phyloP scores from a whole-genome alignment of 37 sponge, comb jelly and placozoan species.

The Beroe forskalii region DNA sequence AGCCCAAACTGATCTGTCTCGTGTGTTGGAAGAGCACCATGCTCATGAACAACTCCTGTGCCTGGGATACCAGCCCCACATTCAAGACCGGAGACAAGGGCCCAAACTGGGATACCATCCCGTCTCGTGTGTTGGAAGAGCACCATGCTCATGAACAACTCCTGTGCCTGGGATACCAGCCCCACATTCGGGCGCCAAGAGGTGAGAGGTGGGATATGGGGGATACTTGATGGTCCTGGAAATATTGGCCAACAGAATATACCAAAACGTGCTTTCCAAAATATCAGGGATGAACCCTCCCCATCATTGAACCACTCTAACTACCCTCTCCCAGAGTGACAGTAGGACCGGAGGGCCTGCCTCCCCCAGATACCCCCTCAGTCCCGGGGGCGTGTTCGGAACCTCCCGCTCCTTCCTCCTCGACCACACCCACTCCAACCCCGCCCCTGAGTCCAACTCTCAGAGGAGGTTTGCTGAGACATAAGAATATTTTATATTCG shows the following conservation, averaged over 20 bases:
- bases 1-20: slow-evolving; percentile 11
- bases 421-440: neutral
- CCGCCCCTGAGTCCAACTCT: neutral
- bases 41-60: slow-evolving; percentile 51
- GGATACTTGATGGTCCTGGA: too few species aligned
- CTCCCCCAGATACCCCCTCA: neutral
- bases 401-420: slow-evolving; percentile 9
- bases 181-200: neutral
- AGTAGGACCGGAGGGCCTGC: neutral
- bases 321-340: neutral
- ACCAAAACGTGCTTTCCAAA: too few species aligned
- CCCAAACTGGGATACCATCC: neutral
- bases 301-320: too few species aligned
- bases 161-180: slow-evolving; percentile 41
- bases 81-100: neutral
- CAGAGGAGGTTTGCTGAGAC: too few species aligned
- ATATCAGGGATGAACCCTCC: too few species aligned
- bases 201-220: neutral
- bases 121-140: slow-evolving; percentile 58
- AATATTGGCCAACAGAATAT: too few species aligned
- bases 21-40: slow-evolving; percentile 52
- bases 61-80: slow-evolving; percentile 8
- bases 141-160: slow-evolving; percentile 28
- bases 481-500: too few species aligned
- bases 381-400: slow-evolving; percentile 1